Evolutionary conservation across 2,888 invertebrate species (phyloP).

Genomic region (Torymus auratus): DNA sequence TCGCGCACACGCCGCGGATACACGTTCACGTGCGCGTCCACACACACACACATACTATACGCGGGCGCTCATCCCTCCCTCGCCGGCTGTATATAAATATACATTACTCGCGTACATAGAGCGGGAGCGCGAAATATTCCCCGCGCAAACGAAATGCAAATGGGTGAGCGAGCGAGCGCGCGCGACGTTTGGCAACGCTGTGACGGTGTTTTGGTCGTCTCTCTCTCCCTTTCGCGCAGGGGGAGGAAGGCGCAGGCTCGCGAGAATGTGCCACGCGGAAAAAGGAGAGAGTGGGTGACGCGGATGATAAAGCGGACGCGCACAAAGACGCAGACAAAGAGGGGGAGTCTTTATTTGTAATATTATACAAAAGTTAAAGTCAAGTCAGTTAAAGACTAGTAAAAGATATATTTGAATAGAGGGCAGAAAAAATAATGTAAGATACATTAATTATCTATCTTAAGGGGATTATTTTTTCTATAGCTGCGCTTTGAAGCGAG

Average conservation of each 20-base stretch:
- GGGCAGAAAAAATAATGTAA: too few species aligned
- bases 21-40: neutral
- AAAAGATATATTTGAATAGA: too few species aligned
- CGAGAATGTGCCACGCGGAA: slow-evolving; percentile 56
- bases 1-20: too few species aligned
- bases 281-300: slow-evolving; percentile 47
- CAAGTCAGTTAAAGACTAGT: too few species aligned
- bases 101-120: slow-evolving; percentile 17
- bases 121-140: slow-evolving; percentile 71
- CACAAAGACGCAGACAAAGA: slow-evolving; percentile 43
- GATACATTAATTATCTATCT: too few species aligned
- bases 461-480: too few species aligned
- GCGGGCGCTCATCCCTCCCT: too few species aligned
- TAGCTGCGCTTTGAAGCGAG: slow-evolving; percentile 4
- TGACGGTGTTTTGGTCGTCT: slow-evolving; percentile 63
- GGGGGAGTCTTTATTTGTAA: too few species aligned
- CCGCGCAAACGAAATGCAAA: slow-evolving; percentile 75
- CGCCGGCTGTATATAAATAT: too few species aligned
- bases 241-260: slow-evolving; percentile 52
- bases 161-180: slow-evolving; percentile 69
- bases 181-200: slow-evolving; percentile 75
- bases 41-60: too few species aligned
- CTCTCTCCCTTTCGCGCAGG: neutral
- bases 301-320: slow-evolving; percentile 51
- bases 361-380: too few species aligned